A percentile compares a stretch with the other conserved stretches of the same genome.
These are phyloP conservation scores for Antechinus stuartii DNA, from an alignment of 2,113 vertebrate species.

Conservation along the genomic window DNA sequence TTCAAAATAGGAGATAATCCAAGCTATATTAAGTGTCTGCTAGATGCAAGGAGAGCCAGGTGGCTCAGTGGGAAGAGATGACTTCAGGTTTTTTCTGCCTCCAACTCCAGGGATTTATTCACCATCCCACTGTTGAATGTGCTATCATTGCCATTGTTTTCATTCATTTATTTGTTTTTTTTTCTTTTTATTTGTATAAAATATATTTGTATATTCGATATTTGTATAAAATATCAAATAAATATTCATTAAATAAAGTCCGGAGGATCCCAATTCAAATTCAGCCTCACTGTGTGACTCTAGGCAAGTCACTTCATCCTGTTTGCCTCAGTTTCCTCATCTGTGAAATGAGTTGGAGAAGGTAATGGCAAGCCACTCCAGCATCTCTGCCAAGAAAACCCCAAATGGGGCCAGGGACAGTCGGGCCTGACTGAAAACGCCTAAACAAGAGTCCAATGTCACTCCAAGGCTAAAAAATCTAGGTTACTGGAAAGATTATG, in stretches of 20 bases:
- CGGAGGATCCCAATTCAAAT: too few species aligned
- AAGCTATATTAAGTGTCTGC: too few species aligned
- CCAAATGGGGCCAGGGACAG: background rate
- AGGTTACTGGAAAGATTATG: background rate
- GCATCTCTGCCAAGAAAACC: background rate
- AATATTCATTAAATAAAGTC: background rate
- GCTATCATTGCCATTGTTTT: background rate
- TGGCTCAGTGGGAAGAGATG: background rate
- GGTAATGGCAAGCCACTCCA: background rate
- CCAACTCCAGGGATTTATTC: background rate
- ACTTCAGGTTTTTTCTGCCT: background rate
- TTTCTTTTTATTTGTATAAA: background rate
- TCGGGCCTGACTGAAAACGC: background rate
- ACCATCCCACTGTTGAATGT: background rate
- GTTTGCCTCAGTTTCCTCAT: too few species aligned
- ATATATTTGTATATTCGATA: background rate
- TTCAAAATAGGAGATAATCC: too few species aligned
- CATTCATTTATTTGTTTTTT: background rate
- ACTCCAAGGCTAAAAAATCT: background rate
- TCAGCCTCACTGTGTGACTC: too few species aligned
- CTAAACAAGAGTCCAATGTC: background rate
- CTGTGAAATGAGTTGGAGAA: too few species aligned
- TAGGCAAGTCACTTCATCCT: too few species aligned
- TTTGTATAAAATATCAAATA: background rate
- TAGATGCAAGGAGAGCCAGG: too few species aligned